phyloP scores from a whole-genome alignment of 2,797 vertebrate species.

The Hippocampus kuda region DNA sequence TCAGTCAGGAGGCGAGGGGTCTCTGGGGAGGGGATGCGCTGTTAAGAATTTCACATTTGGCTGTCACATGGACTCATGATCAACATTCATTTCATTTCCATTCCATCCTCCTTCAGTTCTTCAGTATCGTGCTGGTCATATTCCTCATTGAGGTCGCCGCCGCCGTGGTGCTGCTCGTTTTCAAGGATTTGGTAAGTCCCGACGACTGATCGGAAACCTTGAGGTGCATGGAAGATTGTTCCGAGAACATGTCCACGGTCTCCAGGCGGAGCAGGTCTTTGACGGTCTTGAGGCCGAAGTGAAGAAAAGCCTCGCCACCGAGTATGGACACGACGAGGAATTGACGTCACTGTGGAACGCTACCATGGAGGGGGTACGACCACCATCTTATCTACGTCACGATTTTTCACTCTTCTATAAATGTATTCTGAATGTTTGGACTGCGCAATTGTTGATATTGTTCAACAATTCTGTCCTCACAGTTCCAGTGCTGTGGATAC shows the following conservation, averaged over 20 bases:
- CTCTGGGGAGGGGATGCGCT: too few species aligned
- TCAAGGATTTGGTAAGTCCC: slow-evolving; percentile 62
- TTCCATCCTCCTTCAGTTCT: slow-evolving; percentile 60
- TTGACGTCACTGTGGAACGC: slow-evolving; percentile 55
- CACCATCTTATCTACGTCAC: background rate
- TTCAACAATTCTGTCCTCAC: slow-evolving; percentile 10
- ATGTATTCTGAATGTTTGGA: too few species aligned
- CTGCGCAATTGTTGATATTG: background rate
- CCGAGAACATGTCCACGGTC: background rate
- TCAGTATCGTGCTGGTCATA: slow-evolving; percentile 67
- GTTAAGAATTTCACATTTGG: background rate
- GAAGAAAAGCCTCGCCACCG: background rate
- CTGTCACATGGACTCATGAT: background rate
- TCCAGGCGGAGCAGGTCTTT: slow-evolving; percentile 54
- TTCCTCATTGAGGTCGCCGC: slow-evolving; percentile 67
- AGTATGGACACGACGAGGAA: slow-evolving; percentile 19
- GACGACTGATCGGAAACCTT: background rate
- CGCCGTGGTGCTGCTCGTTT: slow-evolving; percentile 64
- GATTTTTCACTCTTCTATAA: background rate
- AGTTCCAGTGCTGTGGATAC: slow-evolving; percentile 68
- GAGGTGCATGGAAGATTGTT: background rate
- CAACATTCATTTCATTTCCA: background rate
- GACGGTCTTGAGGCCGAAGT: slow-evolving; percentile 21
- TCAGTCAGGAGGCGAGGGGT: background rate
- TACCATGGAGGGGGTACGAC: slow-evolving; percentile 64